Evolutionary conservation across 1,140 invertebrate genomes (phyloP), one percentile per base, ranked within the genome.

Genomic region (Diabrotica virgifera): DNA sequence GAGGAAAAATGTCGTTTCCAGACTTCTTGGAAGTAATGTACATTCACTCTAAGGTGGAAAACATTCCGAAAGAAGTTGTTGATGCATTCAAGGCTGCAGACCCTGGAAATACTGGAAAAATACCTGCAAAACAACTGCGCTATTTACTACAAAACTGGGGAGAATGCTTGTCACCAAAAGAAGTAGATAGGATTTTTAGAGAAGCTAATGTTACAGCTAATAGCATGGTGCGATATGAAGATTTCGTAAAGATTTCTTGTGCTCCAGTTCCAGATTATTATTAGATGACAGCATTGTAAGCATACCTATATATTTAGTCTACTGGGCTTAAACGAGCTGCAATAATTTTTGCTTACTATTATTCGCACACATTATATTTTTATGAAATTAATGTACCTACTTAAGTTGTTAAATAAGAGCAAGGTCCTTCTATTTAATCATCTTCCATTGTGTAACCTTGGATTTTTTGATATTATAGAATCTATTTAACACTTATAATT

Each of bases 21-120:
- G 94, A 96, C 75, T 97, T 98, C 75, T 79, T 98, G 7, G 95
- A 97, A 77, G 90, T 96, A 2, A 94, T 97, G 92, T 94, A 98
- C 79, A 85, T 90, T 66, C 95, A 98, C 78, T 94, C 85, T 77
- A 75, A 82, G 76, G 88, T 89, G 5, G 95, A 98, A 79, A 91
- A 95, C 77, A 80, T 95, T 40, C 92, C 95, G 0, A 89, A 89
- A 75, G 95, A 98, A 85, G 90, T 88, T 0, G 85, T 96, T 13
- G 89, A 92, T 65, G 95, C 95, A 1, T 97, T 98, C 79, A 85
- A 85, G 79, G 92, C 94, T 10, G 89, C 87, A 8, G 95, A 98
- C 81, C 81, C 83, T 0, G 80, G 85, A 10, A 88, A 86, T 59
- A 89, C 82, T 66, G 93, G 94, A 5, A 84, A 85, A 5, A 91